These are phyloP conservation scores for Falco naumanni DNA, from an alignment of 2,797 vertebrate genomes.

Conservation along the genomic window DNA sequence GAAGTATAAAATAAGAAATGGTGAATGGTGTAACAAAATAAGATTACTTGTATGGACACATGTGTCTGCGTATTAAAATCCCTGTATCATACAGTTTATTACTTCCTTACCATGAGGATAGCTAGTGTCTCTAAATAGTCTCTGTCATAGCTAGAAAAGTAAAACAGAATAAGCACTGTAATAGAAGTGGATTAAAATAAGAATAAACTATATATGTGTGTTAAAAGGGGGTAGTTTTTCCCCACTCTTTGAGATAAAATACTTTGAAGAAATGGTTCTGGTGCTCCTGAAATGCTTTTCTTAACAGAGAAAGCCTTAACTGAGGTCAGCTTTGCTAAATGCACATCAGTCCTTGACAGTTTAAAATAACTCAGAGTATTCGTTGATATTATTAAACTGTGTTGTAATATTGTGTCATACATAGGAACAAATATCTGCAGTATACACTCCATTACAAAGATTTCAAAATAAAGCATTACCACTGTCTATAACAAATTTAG, in stretches of 20 bases:
- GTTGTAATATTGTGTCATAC: not conserved
- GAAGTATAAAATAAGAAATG: not conserved
- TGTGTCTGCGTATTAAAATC: not conserved
- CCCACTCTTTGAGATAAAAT: not conserved
- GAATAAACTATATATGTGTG: not conserved
- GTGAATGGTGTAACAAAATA: not conserved
- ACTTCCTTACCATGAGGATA: not conserved
- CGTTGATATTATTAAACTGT: constrained; percentile 15
- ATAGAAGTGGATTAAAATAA: not conserved
- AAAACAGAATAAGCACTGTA: not conserved
- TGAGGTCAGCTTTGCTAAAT: not conserved
- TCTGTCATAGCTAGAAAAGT: not conserved
- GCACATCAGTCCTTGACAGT: not conserved
- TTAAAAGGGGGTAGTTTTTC: not conserved
- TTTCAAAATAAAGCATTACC: not conserved
- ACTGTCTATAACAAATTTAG: not conserved
- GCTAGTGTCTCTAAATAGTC: not conserved
- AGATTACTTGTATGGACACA: not conserved
- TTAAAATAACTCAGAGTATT: constrained; percentile 12
- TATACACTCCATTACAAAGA: not conserved
- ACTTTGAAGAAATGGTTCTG: not conserved
- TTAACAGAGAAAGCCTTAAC: not conserved
- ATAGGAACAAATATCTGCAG: not conserved
- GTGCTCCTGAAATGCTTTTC: not conserved
- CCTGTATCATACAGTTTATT: not conserved